Conservation (phyloP, 2,113 vertebrate species). For the Ciconia stormi region DNA sequence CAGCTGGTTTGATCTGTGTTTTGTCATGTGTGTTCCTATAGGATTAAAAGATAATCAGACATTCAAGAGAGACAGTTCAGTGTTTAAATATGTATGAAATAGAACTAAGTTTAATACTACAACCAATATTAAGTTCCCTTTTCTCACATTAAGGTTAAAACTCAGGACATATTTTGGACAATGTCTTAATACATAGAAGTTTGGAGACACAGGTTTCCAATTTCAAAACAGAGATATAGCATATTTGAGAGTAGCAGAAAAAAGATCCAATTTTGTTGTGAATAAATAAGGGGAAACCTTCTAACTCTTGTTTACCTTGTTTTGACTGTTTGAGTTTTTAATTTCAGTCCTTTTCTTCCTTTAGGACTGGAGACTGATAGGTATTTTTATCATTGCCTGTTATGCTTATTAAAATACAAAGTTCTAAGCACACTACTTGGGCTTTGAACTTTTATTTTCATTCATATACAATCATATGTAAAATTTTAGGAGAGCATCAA, state of each 20-base stretch:
- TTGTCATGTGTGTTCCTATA: background rate
- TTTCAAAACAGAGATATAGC: background rate
- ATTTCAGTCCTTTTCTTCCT: conserved; percentile 17
- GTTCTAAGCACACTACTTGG: background rate
- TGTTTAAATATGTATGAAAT: background rate
- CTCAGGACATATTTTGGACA: background rate
- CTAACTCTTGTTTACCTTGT: background rate
- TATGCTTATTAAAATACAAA: conserved; percentile 30
- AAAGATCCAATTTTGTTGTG: background rate
- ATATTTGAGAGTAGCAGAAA: background rate
- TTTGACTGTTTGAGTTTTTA: background rate
- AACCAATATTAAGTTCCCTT: background rate
- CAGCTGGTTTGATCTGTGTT: background rate
- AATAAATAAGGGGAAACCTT: background rate
- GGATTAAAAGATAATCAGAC: background rate
- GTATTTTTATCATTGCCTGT: background rate
- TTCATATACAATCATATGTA: conserved; percentile 35
- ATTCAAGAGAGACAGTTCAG: background rate
- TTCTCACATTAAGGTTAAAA: background rate
- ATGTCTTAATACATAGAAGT: background rate
- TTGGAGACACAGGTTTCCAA: background rate
- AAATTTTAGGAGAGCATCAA: conserved; percentile 9
- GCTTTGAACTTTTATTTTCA: conserved; percentile 65
- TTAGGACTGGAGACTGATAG: background rate
- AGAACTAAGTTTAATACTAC: background rate